phyloP scores from a whole-genome alignment of 1,140 invertebrate species.

The Hylaeus anthracinus region DNA sequence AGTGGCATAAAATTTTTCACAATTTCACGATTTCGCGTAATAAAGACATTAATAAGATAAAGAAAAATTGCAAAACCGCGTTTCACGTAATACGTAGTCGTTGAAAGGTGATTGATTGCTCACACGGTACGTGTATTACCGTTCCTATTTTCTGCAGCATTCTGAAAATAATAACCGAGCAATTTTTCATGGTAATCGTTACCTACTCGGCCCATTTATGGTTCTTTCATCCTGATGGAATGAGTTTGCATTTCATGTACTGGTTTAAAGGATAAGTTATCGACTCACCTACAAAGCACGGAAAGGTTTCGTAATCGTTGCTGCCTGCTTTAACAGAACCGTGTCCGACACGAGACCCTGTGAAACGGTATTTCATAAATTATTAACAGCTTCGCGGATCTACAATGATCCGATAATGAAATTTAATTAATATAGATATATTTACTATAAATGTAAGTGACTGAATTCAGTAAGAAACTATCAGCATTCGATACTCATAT shows the following conservation, averaged over 20 bases:
- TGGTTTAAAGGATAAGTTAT: not conserved
- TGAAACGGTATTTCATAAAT: not conserved
- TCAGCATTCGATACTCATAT: not conserved
- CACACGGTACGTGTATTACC: not conserved
- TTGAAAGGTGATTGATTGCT: constrained; percentile 4
- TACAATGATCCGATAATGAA: too few species aligned
- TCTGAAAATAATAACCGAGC: not conserved
- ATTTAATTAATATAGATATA: too few species aligned
- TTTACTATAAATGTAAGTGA: too few species aligned
- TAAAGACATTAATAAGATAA: not conserved
- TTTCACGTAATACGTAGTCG: not conserved
- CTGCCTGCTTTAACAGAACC: not conserved
- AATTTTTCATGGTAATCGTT: constrained; percentile 9
- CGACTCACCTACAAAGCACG: not conserved
- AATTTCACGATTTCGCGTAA: too few species aligned
- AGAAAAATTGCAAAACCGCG: not conserved
- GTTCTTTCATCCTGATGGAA: not conserved
- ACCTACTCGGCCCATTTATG: not conserved
- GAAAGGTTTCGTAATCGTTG: not conserved
- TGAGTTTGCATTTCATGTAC: not conserved
- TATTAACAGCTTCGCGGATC: too few species aligned
- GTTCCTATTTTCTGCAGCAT: not conserved
- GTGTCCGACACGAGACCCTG: not conserved
- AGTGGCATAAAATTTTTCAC: too few species aligned
- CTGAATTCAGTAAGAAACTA: too few species aligned